Evolutionary conservation across 37 sponge, comb jelly and placozoan species (phyloP).

Genomic region (Cladorhizidae sp.): DNA sequence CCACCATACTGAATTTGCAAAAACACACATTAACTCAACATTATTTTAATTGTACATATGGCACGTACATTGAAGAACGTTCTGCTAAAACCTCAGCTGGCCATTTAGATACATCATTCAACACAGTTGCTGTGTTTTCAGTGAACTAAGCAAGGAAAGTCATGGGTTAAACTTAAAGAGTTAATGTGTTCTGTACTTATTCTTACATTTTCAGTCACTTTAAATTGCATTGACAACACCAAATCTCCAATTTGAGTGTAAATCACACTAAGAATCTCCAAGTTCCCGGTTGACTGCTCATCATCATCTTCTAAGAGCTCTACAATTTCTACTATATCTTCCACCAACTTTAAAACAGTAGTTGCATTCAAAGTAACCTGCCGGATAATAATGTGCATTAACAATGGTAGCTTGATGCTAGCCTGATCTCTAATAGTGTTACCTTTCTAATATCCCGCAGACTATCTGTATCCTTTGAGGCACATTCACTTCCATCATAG

Average conservation of each 20-base stretch:
- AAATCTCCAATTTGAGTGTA: not conserved
- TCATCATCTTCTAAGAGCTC: conserved; percentile 1
- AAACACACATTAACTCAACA: not conserved
- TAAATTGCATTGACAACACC: not conserved
- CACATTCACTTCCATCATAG: conserved; percentile 31
- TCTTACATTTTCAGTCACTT: conserved; percentile 26
- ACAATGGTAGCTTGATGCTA: no score
- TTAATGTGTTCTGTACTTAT: no score
- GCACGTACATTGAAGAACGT: conserved; percentile 21
- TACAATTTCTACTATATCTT: not conserved
- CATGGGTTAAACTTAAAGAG: not conserved
- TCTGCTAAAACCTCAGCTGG: conserved; percentile 21
- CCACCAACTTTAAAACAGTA: not conserved
- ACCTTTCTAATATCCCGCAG: conserved; percentile 4
- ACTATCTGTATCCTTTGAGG: conserved; percentile 3
- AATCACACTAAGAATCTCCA: conserved; percentile 16
- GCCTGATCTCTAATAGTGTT: not conserved
- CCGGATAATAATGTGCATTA: not conserved
- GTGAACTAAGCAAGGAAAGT: conserved; percentile 14
- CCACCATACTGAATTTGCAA: conserved; percentile 26
- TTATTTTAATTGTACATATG: not conserved
- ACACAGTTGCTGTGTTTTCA: conserved; percentile 18
- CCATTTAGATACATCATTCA: conserved; percentile 45
- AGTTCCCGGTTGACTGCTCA: conserved; percentile 20
- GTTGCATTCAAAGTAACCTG: conserved; percentile 11